These are phyloP conservation scores for Cheirogaleus major DNA, from an alignment of 2,797 vertebrate genomes.

Conservation along the genomic window DNA sequence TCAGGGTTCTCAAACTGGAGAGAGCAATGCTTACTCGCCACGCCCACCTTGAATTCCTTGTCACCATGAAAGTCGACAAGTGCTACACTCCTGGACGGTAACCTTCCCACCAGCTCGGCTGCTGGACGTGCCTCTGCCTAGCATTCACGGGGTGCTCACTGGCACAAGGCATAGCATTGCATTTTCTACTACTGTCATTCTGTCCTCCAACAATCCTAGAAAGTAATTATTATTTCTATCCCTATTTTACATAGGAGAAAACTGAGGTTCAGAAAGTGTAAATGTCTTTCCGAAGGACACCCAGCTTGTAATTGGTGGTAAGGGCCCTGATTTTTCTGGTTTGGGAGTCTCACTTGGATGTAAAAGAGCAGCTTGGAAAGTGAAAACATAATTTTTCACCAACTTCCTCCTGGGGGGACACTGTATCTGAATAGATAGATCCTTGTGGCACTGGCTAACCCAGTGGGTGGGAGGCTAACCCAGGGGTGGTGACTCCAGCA, in stretches of 20 bases:
- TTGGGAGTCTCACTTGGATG: background rate
- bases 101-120: background rate
- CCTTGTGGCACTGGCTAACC: background rate
- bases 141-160: background rate
- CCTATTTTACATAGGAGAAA: background rate
- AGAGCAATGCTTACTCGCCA: background rate
- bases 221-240: background rate
- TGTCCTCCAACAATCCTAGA: background rate
- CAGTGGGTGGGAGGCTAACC: background rate
- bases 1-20: background rate
- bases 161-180: background rate
- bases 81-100: background rate
- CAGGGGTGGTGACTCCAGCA: background rate
- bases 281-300: background rate
- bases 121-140: background rate
- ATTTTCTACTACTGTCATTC: background rate
- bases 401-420: background rate
- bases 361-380: background rate
- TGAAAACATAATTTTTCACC: background rate
- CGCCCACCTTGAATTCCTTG: background rate
- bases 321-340: background rate
- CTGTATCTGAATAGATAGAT: background rate
- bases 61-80: too few relatives aligned
- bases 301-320: background rate
- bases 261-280: background rate